Base-by-base conservation (phyloP, 1,140 invertebrate genomes). In the Ptiloglossa arizonensis region DNA sequence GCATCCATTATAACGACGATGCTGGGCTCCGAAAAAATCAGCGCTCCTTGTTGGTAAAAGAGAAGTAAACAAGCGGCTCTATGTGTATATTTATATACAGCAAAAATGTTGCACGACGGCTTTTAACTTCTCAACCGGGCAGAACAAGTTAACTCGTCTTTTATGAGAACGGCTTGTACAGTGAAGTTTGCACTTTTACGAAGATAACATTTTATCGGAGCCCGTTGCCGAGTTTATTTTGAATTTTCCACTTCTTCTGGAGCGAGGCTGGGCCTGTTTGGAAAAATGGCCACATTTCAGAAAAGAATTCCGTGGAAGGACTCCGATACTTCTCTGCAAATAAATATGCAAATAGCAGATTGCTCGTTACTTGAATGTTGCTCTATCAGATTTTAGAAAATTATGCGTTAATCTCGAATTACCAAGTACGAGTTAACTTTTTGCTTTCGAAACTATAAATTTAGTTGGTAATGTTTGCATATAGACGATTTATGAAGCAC, bases 41-140 rank as follows among this genome's bases (percentile, higher is more conserved):
- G 22, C 35, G n/a, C 41, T 41, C 27, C 27, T 32, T 38, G 35
- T 35, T 41, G 24, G 46, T 41, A 5, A 44, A 74, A 74, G 71
- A 74, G 56, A 74, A 67, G 50, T 48, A 64, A 73, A 73, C 46
- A 73, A 64, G 70, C 38, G 3, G 27, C 19, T 41, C 15, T 17
- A 15, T 38, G 32, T 32, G 48, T 44, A 52, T 72, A 63, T 63
- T 62, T 72, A 62, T 72, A 62, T 38, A n/a, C n/a, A 19, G 48
- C 19, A 74, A 67, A 74, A 74, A 74, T 74, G 71, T 74, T 74
- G 71, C 62, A 66, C 48, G 71, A 74, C 71, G 35, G 71, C 71
- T 74, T 74, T 74, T 67, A 67, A 74, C 48, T 74, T 52, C 62
- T 66, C 62, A 54, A 41, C 62, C 71, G 27, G 27, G 48, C 24